A percentile compares a stretch with the other conserved stretches of the same genome.
These are phyloP conservation scores for Odocoileus virginianus DNA, from an alignment of 2,113 vertebrate species.

Conservation along the genomic window DNA sequence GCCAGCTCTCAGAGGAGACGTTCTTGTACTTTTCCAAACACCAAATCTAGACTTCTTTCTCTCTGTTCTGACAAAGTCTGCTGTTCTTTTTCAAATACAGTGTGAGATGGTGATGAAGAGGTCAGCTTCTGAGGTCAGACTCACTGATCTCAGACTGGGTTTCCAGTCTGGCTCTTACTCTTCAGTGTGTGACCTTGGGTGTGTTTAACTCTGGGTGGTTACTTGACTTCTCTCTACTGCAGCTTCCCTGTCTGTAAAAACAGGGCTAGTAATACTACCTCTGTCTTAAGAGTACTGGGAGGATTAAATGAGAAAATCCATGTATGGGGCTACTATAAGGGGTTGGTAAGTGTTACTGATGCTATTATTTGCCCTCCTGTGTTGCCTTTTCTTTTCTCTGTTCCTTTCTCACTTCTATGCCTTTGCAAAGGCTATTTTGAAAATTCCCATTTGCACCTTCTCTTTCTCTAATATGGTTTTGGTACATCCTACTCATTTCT, in stretches of 20 bases:
- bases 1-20: not conserved
- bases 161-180: not conserved
- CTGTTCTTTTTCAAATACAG: not conserved
- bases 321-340: not conserved
- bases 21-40: constrained; percentile 30
- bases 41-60: not conserved
- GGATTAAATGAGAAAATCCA: not conserved
- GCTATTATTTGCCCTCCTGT: not conserved
- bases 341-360: not conserved
- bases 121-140: not conserved
- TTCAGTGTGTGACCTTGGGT: not conserved
- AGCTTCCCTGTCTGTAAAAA: not conserved
- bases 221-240: not conserved
- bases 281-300: not conserved
- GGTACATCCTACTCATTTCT: not conserved
- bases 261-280: not conserved
- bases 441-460: not conserved
- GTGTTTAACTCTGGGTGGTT: not conserved
- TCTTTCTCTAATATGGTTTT: not conserved
- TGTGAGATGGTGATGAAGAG: not conserved
- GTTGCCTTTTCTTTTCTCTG: not conserved
- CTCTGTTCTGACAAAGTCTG: not conserved
- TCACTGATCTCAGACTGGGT: not conserved
- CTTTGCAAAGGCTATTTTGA: not conserved
- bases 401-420: not conserved